These are phyloP conservation scores for Stenoptilia bipunctidactyla DNA, from an alignment of 2,888 invertebrate genomes.

Conservation along the genomic window DNA sequence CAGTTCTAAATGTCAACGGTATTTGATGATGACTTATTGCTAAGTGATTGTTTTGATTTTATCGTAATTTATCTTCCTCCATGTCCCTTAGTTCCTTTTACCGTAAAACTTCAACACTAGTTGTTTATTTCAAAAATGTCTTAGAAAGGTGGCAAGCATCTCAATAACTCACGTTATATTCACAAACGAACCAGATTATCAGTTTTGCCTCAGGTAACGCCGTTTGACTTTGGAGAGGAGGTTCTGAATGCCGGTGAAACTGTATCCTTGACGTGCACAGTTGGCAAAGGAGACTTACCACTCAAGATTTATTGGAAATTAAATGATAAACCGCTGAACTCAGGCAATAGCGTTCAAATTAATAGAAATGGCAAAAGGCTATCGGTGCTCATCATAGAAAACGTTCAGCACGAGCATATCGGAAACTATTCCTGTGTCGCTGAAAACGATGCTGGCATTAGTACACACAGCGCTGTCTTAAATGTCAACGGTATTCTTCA, in stretches of 20 bases:
- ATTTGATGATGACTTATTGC: slow-evolving; percentile 23
- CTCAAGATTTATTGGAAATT: slow-evolving; percentile 81
- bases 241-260: slow-evolving; percentile 77
- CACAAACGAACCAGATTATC: slow-evolving; percentile 9
- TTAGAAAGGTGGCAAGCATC: too few species aligned
- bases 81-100: slow-evolving; percentile 21
- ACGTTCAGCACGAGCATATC: slow-evolving; percentile 70
- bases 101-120: too few species aligned
- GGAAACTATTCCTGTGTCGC: slow-evolving; percentile 76
- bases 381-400: slow-evolving; percentile 74
- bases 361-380: slow-evolving; percentile 69
- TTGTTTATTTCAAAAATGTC: too few species aligned
- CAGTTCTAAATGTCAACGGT: slow-evolving; percentile 79
- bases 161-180: too few species aligned
- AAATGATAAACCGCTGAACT: slow-evolving; percentile 46
- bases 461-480: slow-evolving; percentile 67
- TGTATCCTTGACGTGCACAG: slow-evolving; percentile 79
- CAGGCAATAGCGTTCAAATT: slow-evolving; percentile 65
- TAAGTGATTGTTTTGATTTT: too few species aligned
- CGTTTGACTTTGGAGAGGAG: slow-evolving; percentile 79
- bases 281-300: slow-evolving; percentile 83
- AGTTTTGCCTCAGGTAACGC: slow-evolving; percentile 80
- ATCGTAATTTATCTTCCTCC: slow-evolving; percentile 22
- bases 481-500: slow-evolving; percentile 52
- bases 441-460: slow-evolving; percentile 69